Evolutionary conservation across 2,888 invertebrate species (phyloP), one percentile per base, ranked within the genome.

Genomic region (Chrysodeixis includens): DNA sequence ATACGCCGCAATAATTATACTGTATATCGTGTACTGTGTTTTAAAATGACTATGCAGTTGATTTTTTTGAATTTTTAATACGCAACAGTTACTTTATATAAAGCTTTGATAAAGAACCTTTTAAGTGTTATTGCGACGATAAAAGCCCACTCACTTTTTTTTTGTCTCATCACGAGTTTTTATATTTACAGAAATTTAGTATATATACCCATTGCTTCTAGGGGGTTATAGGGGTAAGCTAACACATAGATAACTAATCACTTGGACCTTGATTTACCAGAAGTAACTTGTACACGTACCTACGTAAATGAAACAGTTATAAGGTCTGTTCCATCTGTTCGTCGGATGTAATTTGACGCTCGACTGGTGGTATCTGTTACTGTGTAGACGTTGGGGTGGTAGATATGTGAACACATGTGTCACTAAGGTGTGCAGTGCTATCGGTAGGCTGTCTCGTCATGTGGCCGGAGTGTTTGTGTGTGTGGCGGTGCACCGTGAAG

Each of bases 401-500:
- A 54, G 66, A 56, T 57, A 54, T n/a, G 54, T 62, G 30, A 61
- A 46, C 62, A 63, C 68, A 72, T 74, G 71, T 71, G 60, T 62
- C 44, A 59, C 58, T 61, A 20, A 62, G 71, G 74, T 73, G 73
- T 67, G 65, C 57, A 56, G 51, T 69, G 69, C 40, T 66, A 63
- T 76, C 63, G 53, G 61, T 61, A 55, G 35, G 58, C 51, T 71
- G 71, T 76, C 74, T 60, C 72, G 72, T 71, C 79, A 81, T 77
- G 71, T 77, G 74, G 70, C 66, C 30, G 57, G 56, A 64, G 73
- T 71, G 67, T 62, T 63, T 62, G 78, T 73, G 70, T 71, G 67
- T 68, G 77, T 71, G 76, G 69, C 76, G 77, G 81, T 84, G 86
- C 86, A 83, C 74, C 74, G 81, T 83, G 84, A 88, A 89, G 90